A percentile compares a stretch with the other conserved stretches of the same genome.
phyloP scores from a whole-genome alignment of 2,797 vertebrate genomes.

The Remorina albescens region DNA sequence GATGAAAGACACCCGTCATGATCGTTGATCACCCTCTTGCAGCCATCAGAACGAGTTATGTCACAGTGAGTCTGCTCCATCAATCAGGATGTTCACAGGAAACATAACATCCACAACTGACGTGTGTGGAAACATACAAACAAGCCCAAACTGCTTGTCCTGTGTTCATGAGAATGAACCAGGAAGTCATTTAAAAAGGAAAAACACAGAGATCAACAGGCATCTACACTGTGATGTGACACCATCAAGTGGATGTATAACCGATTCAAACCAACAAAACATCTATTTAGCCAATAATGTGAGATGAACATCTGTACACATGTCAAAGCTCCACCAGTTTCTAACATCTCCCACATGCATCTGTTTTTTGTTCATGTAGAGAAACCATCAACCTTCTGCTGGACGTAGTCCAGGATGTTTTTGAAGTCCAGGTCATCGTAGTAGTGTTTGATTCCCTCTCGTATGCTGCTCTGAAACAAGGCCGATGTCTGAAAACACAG shows the following conservation, averaged over 20 bases:
- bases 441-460: constrained; percentile 92
- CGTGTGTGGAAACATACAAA: not conserved
- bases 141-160: not conserved
- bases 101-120: not conserved
- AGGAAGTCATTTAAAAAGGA: not conserved
- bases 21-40: not conserved
- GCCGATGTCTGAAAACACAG: constrained; percentile 82
- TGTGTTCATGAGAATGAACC: not conserved
- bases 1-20: not conserved
- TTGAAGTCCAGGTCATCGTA: constrained; percentile 96
- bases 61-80: not conserved
- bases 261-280: not conserved
- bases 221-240: not conserved
- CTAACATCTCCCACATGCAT: not conserved
- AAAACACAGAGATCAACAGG: not conserved
- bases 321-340: too few species aligned
- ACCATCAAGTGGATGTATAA: not conserved
- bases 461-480: constrained; percentile 90
- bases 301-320: too few species aligned
- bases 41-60: not conserved
- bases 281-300: not conserved
- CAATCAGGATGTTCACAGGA: not conserved
- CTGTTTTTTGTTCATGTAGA: not conserved
- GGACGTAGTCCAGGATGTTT: constrained; percentile 94
- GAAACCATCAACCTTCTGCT: constrained; percentile 85